Base-by-base conservation (phyloP, 1,140 invertebrate species). In the Heliothis subflexa region DNA sequence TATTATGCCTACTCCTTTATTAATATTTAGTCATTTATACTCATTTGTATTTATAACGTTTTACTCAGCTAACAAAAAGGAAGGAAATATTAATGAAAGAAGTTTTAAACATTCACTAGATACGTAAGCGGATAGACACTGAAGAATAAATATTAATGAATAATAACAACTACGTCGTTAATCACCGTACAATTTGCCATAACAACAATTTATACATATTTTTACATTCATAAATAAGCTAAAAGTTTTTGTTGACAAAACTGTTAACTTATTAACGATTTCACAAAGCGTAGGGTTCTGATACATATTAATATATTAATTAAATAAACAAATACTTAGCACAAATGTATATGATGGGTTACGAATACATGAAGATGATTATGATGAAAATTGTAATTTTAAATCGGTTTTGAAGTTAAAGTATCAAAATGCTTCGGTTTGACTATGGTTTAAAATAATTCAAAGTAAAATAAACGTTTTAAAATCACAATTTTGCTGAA, bases 181-280 rank as follows among this genome's bases (percentile, higher is more conserved):
- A 40, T 40, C 33, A 40, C 33, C 33, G 33, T 21, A 49, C 3
- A 50, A 47, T 68, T 68, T 49, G 64, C 49, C 45, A 21, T 13
- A 50, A 68, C n/a, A 68, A 68, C 64, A 25, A 21, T 21, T 47
- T 47, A 54, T 18, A 66, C 62, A 50, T 50, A 14, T 1, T 14
- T 16, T 49, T 21, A 25, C 7, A 1, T 21, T 7, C 16, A 45
- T 18, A 33, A 55, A 72, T 72, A 55, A 57, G 47, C 47, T 55
- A 33, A 72, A n/a, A 55, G 28, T 72, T 55, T 40, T 55, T n/a
- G 18, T 33, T 40, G 1, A 50, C 33, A 54, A 50, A 72, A 54
- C 21, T 10, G 13, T 47, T 21, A 14, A 68, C 14, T 25, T 61
- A 61, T 61, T 61, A 1, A 25, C 18, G 50, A 33, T 11, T 57